Evolutionary conservation across 2,888 invertebrate genomes (phyloP), one percentile per base, ranked within the genome.

Genomic region (Philereme vetulata): DNA sequence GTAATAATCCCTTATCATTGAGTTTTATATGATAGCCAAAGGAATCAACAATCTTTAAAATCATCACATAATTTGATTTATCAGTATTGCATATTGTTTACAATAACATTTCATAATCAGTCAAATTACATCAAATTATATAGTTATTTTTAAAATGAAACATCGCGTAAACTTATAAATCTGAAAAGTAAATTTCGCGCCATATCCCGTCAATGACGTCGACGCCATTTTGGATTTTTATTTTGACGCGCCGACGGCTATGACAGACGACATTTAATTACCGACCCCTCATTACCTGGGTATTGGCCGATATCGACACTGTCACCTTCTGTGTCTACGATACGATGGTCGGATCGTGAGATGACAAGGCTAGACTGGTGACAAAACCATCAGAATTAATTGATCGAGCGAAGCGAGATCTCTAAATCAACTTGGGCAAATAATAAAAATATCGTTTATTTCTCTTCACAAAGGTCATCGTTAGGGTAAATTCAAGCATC

Each of bases 261-360:
- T 88, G 90, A 90, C 88, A 86, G 85, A 85, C 85, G 90, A 88
- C 88, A 87, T 90, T 91, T 91, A 91, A 91, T 91, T 91, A 91
- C 81, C 86, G 84, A 82, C 82, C 88, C 81, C 91, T 91, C 90
- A 91, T 90, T 91, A 90, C 89, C 90, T 88, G 86, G 73, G 78
- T 83, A 88, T 84, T 81, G 84, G 78, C 80, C 76, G 86, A 84
- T 87, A 90, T 86, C 85, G 87, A 89, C 87, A 87, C 76, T n/a
- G 70, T 35, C 57, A 9, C 32, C 4, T 76, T 82, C 79, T 59
- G n/a, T 61, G 11, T 51, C 56, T 0, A 66, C 62, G 64, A 76
- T 52, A 75, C 82, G 80, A 76, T 48, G 10, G 5, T 5, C 4
- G 10, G 5, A 10, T 42, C 10, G 10, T 42, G 4, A 4, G 0